Evolutionary conservation across 2,797 vertebrate species (phyloP).

Genomic region (Capromys pilorides): DNA sequence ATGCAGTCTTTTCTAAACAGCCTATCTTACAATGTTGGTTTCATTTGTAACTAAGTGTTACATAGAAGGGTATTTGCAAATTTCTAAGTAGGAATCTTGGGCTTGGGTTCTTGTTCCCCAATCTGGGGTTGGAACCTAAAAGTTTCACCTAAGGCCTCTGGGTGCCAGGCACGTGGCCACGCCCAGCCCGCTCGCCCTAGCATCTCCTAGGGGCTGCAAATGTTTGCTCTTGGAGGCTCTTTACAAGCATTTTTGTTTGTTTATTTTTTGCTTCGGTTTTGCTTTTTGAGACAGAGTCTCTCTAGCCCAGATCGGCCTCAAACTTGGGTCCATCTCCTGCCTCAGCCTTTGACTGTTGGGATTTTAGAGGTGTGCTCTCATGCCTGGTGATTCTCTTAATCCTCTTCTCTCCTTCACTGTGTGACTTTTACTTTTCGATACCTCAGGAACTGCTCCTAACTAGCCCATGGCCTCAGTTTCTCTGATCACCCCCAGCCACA

Average conservation of each 20-base stretch:
- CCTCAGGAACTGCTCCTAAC: background rate
- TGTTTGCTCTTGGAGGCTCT: background rate
- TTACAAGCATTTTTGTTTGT: background rate
- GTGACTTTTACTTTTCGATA: background rate
- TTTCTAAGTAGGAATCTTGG: constrained; percentile 20
- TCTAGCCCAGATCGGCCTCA: background rate
- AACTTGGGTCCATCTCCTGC: background rate
- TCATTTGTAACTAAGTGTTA: constrained; percentile 49
- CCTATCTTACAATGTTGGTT: constrained; percentile 29
- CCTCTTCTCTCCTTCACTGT: background rate
- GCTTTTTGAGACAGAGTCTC: background rate
- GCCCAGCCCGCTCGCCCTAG: background rate
- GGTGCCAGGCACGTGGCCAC: background rate
- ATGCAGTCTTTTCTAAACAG: background rate
- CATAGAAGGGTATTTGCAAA: background rate
- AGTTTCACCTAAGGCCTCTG: background rate
- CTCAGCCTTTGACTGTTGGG: background rate
- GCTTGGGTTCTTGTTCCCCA: background rate
- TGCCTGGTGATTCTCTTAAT: background rate
- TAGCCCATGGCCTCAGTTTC: background rate
- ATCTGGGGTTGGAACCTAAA: background rate
- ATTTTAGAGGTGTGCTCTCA: background rate
- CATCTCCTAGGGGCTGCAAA: background rate
- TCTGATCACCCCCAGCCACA: background rate
- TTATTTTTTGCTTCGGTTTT: background rate